Conservation (phyloP, 1,140 invertebrate genomes). For the Zaprionus lachaisei region DNA sequence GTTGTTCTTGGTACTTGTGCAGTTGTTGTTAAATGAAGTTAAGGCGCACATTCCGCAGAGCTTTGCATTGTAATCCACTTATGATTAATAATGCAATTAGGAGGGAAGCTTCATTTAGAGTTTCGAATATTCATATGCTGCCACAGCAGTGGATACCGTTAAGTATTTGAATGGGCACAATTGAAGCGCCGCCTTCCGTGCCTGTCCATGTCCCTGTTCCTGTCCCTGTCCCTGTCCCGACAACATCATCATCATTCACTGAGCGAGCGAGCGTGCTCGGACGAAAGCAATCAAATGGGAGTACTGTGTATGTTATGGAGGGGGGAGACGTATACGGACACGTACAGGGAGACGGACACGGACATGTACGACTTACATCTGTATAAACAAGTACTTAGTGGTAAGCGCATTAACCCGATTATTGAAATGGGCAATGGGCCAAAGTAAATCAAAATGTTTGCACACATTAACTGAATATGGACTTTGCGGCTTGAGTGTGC, state of each 20-base stretch:
- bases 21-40: background rate
- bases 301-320: background rate
- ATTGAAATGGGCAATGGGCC: constrained; percentile 10
- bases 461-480: constrained; percentile 5
- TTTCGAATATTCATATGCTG: background rate
- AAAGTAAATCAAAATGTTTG: constrained; percentile 24
- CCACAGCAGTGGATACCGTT: background rate
- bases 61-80: background rate
- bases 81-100: constrained; percentile 3
- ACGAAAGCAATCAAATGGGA: constrained; percentile 6
- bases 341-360: no score
- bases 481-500: background rate
- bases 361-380: background rate
- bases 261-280: background rate
- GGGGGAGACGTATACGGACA: background rate
- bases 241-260: background rate
- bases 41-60: background rate
- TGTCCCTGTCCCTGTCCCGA: no score
- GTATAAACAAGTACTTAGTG: constrained; percentile 21
- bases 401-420: constrained; percentile 30
- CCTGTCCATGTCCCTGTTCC: no score
- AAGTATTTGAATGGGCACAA: background rate
- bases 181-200: background rate
- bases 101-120: background rate
- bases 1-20: background rate